Conservation (phyloP, 2,888 invertebrate species). For the Lamellibrachia satsuma region DNA sequence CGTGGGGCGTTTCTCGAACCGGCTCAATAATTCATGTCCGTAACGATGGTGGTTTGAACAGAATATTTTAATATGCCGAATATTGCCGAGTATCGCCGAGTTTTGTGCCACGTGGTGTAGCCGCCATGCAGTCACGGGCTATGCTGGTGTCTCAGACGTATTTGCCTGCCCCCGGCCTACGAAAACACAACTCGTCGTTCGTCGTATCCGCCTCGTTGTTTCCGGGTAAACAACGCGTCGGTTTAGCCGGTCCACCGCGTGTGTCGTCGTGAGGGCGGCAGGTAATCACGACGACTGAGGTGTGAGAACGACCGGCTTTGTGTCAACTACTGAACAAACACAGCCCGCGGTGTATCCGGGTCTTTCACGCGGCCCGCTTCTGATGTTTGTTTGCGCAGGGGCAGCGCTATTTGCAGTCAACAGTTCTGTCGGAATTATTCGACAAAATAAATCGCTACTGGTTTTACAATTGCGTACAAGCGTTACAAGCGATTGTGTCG, state of each 20-base stretch:
- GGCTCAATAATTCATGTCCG: too few species aligned
- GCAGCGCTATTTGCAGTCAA: background rate
- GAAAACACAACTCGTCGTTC: background rate
- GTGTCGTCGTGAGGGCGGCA: background rate
- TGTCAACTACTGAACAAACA: background rate
- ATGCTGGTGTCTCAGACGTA: background rate
- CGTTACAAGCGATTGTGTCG: background rate
- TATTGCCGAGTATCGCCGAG: too few species aligned
- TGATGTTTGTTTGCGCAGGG: background rate
- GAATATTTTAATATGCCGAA: too few species aligned
- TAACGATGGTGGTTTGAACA: too few species aligned
- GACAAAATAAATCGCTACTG: background rate
- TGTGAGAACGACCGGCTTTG: constrained; percentile 12
- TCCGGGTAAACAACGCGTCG: background rate
- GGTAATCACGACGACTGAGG: background rate
- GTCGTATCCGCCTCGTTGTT: background rate
- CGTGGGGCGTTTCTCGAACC: too few species aligned
- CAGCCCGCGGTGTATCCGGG: background rate
- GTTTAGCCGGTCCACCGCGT: background rate
- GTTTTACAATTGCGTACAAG: background rate
- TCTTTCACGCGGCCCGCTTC: background rate
- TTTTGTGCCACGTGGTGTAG: background rate
- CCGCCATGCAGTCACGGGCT: background rate
- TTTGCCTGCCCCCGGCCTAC: background rate
- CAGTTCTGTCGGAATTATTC: background rate